Evolutionary conservation across 2,797 vertebrate species (phyloP).

Genomic region (Cossypha niveicapilla): DNA sequence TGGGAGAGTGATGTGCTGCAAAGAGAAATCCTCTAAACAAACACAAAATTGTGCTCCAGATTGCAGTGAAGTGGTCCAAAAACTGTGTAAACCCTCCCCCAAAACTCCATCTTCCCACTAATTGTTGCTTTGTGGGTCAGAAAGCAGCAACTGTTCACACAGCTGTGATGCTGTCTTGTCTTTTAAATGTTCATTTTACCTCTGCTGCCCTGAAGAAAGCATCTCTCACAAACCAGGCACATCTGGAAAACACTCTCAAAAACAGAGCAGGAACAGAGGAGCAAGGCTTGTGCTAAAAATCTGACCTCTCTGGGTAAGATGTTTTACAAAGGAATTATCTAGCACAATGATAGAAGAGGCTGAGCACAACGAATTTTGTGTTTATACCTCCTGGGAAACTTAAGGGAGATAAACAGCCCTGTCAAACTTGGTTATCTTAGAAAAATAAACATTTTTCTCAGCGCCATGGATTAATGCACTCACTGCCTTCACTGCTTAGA

Average conservation of each 20-base stretch:
- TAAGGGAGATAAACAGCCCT: constrained; percentile 10
- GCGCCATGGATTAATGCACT: neutral
- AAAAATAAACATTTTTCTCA: neutral
- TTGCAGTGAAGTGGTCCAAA: neutral
- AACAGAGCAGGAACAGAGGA: neutral
- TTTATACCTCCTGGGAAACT: constrained; percentile 9
- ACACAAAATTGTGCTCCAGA: neutral
- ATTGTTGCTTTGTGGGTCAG: neutral
- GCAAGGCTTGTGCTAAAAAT: neutral
- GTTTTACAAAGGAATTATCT: constrained; percentile 8
- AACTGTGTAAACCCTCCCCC: neutral
- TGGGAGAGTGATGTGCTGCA: neutral
- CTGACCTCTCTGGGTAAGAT: neutral
- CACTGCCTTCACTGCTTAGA: neutral
- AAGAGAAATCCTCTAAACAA: neutral
- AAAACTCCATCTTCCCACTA: neutral
- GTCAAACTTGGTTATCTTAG: neutral
- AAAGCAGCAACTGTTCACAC: neutral
- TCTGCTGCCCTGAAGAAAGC: neutral
- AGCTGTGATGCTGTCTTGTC: neutral
- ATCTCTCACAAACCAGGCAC: neutral
- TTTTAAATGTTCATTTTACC: neutral
- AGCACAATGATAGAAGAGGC: neutral
- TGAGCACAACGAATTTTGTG: neutral
- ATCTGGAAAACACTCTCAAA: neutral